Evolutionary conservation across 2,797 vertebrate genomes (phyloP), one percentile per base, ranked within the genome.

Genomic region (Garrulus glandarius): DNA sequence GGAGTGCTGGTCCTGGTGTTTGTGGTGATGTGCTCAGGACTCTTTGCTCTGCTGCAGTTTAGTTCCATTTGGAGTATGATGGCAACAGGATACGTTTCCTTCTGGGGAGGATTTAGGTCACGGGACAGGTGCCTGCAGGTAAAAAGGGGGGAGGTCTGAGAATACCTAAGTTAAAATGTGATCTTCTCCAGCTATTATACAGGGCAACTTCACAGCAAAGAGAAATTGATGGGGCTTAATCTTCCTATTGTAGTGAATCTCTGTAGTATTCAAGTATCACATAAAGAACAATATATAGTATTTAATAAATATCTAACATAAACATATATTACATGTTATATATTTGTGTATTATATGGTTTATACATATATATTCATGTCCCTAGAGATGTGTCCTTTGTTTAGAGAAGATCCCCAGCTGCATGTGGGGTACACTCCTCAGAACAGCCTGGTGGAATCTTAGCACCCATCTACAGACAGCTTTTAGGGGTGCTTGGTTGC

Each of bases 1-100:
- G 36, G 6, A 29, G 13, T 24, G 46, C 29, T 39, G 27, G 3
- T 30, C 12, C 1, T 1, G 0, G 24, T 15, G 26, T 39, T 65
- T 11, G 36, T 52, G 43, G 52, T 6, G 5, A 15, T 7, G 18
- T 7, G 5, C 36, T 71, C 41, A 14, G 57, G 46, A 24, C 22
- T 24, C 52, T 23, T 15, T n/a, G 46, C 56, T 74, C 67, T 89
- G 37, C 26, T 74, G 37, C 27, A 50, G 11, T 44, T 92, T 27
- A 37, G 20, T 16, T 92, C 47, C 26, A 17, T 59, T 50, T 67
- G 23, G 5, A 41, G 5, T 52, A 20, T 1, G 32, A 47, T 13
- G 12, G 20, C 29, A 46, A 47, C 11, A 46, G 30, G 9, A 26
- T 13, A 13, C 0, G 0, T 74, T 82, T 65, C 34, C 44, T 79